Evolutionary conservation across 2,888 invertebrate genomes (phyloP).

Genomic region (Gymnosoma rotundatum): DNA sequence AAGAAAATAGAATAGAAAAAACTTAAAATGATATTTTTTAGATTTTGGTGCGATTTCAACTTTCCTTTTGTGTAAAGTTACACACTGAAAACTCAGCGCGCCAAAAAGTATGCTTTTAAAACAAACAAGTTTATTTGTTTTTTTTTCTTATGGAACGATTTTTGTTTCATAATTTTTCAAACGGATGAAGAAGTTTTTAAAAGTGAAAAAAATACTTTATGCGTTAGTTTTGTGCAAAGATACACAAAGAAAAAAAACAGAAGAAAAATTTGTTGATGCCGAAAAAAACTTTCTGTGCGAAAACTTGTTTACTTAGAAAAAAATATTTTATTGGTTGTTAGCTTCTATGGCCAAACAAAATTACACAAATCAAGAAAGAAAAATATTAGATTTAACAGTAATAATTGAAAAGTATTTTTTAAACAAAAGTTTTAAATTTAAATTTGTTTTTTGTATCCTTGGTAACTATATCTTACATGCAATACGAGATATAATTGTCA

Average conservation of each 20-base stretch:
- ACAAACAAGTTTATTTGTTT: constrained; percentile 30
- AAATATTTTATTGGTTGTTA: constrained; percentile 25
- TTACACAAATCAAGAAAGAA: constrained; percentile 18
- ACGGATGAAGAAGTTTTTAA: constrained; percentile 55
- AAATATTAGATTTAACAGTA: neutral
- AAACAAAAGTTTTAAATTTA: no score
- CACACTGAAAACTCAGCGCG: constrained; percentile 1
- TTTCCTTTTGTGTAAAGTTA: constrained; percentile 11
- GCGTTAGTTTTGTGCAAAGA: neutral
- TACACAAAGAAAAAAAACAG: neutral
- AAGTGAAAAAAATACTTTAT: constrained; percentile 29
- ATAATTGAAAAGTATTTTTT: no score
- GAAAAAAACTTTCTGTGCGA: constrained; percentile 25
- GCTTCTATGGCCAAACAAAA: constrained; percentile 31
- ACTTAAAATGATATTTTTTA: constrained; percentile 43
- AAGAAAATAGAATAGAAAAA: constrained; percentile 10
- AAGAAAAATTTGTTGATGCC: neutral
- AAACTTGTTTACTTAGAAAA: constrained; percentile 47
- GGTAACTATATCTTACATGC: no score
- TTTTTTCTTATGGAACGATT: neutral
- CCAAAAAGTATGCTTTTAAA: constrained; percentile 39
- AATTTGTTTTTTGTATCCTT: no score
- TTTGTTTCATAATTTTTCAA: constrained; percentile 39
- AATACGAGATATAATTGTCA: no score
- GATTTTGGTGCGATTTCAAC: constrained; percentile 51